Evolutionary conservation across 2,113 vertebrate species (phyloP).

Genomic region (Silurus glanis): DNA sequence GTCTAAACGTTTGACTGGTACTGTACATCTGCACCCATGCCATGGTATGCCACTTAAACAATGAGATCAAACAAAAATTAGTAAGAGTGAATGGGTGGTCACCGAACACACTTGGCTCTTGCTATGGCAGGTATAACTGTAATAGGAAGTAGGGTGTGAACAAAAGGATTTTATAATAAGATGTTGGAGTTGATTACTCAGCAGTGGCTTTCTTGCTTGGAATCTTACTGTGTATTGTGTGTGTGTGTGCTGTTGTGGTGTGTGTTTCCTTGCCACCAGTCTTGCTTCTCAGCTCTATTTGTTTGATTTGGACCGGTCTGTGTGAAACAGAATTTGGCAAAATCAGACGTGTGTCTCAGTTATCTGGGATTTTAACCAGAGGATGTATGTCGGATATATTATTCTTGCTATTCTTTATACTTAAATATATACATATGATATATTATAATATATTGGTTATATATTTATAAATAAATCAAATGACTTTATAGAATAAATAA

Average conservation of each 20-base stretch:
- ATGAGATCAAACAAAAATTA: neutral
- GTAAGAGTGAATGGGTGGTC: neutral
- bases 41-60: neutral
- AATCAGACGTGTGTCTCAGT: neutral
- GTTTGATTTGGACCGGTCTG: neutral
- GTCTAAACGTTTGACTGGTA: no score
- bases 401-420: no score
- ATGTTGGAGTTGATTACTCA: neutral
- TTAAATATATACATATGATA: no score
- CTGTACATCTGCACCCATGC: neutral
- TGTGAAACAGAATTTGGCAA: neutral
- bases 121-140: neutral
- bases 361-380: no score
- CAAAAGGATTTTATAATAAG: neutral
- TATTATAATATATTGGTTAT: no score
- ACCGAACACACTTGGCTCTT: neutral
- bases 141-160: neutral
- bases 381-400: no score
- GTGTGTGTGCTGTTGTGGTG: neutral
- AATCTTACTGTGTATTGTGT: neutral
- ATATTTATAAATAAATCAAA: no score
- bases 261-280: conserved; percentile 16
- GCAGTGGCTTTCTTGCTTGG: neutral
- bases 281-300: neutral
- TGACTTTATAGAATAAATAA: neutral